Evolutionary conservation across 35 echinoderm and acorn worm genomes (phyloP).

Genomic region (Lytechinus variegatus): DNA sequence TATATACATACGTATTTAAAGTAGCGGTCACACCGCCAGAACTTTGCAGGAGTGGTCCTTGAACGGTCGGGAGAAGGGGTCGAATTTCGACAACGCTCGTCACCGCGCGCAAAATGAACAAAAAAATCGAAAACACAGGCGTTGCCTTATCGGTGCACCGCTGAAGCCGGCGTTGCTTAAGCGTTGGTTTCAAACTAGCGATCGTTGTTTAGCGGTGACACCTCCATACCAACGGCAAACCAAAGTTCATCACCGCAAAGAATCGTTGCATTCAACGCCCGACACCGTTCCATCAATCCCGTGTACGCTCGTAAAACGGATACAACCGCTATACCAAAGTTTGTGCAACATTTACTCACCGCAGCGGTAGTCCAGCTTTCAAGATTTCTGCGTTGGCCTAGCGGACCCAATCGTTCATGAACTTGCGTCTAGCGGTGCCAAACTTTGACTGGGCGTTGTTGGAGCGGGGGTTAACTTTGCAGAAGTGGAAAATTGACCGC

Average conservation of each 20-base stretch:
- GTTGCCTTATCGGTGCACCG: too few relatives aligned
- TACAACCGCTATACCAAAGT: conserved; percentile 31
- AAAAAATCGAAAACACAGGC: too few relatives aligned
- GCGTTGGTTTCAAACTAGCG: background rate
- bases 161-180: background rate
- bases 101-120: background rate
- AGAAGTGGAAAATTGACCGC: too few relatives aligned
- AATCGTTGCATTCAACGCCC: background rate
- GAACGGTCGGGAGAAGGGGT: conserved; percentile 13
- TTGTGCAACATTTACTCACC: conserved; percentile 27
- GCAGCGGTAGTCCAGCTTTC: conserved; percentile 9
- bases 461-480: background rate
- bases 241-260: too few relatives aligned
- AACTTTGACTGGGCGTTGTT: conserved; percentile 31
- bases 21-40: background rate
- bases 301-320: conserved; percentile 24
- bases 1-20: too few relatives aligned
- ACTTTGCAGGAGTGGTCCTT: background rate
- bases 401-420: too few relatives aligned
- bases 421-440: conserved; percentile 32
- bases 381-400: conserved; percentile 25
- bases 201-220: too few relatives aligned
- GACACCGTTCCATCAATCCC: conserved; percentile 25
- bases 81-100: conserved; percentile 28
- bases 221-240: too few relatives aligned